Evolutionary conservation across 2,888 invertebrate genomes (phyloP), one percentile per base, ranked within the genome.

Genomic region (Cenopis cana): DNA sequence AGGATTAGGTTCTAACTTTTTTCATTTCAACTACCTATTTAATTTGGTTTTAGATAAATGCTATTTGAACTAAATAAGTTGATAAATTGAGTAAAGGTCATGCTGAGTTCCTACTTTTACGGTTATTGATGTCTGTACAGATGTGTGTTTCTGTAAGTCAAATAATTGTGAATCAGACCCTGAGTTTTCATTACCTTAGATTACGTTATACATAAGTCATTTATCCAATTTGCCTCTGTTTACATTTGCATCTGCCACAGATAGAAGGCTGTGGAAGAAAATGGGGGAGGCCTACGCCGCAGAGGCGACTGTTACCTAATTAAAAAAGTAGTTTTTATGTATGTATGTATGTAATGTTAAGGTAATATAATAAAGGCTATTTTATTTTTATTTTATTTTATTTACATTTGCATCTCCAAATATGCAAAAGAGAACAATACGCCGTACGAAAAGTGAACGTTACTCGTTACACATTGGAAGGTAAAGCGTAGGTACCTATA

Each of bases 161-260:
- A 5, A 14, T 41, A 46, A 14, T 14, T 14, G 14, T 14, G 41
- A 6, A 5, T 41, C 4, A 4, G 24, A 24, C 24, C 24, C 4
- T 24, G 2, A n/a, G 24, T 24, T 24, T 24, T 24, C 24, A 24
- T 24, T 24, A 20, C n/a, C 36, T 54, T 54, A 52, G 36, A 38
- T 64, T 54, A 64, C 20, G 62, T 36, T n/a, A 52, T 64, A 64
- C 62, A 64, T 52, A 54, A 52, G 20, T 52, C 62, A 52, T 62
- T 64, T 54, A 38, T 36, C 52, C 36, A 24, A 52, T 52, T 38
- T 54, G 18, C 33, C 50, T 14, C 24, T 50, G 50, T 61, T 17
- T 41, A 46, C 6, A 10, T 46, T 11, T 46, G 5, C 10, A 29
- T 14, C n/a, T 64, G n/a, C n/a, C n/a, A n/a, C n/a, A n/a, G n/a